Evolutionary conservation across 2,888 invertebrate species (phyloP), one percentile per base, ranked within the genome.

Genomic region (Xestia xanthographa): DNA sequence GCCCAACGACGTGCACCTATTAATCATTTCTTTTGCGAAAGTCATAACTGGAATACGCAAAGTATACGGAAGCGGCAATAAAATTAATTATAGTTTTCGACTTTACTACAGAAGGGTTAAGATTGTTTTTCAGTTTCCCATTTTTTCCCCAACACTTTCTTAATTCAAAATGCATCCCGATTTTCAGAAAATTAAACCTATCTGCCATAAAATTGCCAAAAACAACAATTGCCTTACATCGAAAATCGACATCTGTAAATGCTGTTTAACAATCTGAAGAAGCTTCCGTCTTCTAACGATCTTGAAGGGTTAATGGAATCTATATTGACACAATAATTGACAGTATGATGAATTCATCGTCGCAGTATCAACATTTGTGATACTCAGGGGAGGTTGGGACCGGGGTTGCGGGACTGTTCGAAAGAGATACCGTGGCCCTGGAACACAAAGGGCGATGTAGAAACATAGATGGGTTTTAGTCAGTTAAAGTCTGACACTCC

Each of bases 1-100:
- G 45, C 65, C 63, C 62, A 45, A 56, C 48, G 45, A 63, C 48
- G 26, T 84, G 50, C 34, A 77, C 26, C 12, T 65, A 71, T 70
- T 69, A 76, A 76, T 71, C 63, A 73, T 60, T 82, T 73, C 38
- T 65, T 66, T 65, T 41, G 38, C 41, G 45, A 45, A 77, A 75
- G 29, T 69, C 60, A 48, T 63, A 45, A 62, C 45, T 29, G 34
- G n/a, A 62, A 79, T 60, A 65, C 43, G 63, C 26, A 48, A n/a
- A 43, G 14, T 48, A 11, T 43, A 34, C 29, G 69, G 56, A 66
- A 66, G 43, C 20, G 11, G 11, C 14, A 26, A 41, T 69, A 26
- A 58, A 26, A 79, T 73, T 72, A 22, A 58, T 43, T 43, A 50
- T 77, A 0, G 29, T 53, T 17, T 22, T 22, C 12, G n/a, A 12